Evolutionary conservation across 1,140 invertebrate species (phyloP).

Genomic region (Aphelenchoides fujianensis): DNA sequence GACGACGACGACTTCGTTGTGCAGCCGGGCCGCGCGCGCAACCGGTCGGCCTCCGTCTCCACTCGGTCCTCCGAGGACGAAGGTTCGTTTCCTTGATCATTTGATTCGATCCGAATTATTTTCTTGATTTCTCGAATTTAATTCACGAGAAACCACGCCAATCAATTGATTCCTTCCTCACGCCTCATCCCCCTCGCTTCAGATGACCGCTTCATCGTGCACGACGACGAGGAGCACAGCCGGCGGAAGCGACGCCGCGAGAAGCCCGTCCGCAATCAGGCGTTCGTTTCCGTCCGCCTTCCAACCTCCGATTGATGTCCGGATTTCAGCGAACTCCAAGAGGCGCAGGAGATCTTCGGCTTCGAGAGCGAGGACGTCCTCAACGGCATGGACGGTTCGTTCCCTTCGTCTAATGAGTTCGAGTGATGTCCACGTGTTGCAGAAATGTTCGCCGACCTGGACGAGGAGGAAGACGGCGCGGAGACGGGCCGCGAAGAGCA

Average conservation of each 20-base stretch:
- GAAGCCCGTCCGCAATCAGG: neutral
- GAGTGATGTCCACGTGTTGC: neutral
- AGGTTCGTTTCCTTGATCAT: neutral
- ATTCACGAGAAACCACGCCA: too few relatives aligned
- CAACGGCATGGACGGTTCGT: slow-evolving; percentile 67
- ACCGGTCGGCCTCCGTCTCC: slow-evolving; percentile 17
- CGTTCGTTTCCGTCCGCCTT: slow-evolving; percentile 14
- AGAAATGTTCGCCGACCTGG: slow-evolving; percentile 21
- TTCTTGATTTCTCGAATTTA: too few relatives aligned
- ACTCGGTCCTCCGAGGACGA: slow-evolving; percentile 9
- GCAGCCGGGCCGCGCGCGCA: slow-evolving; percentile 61
- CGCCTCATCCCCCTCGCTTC: too few relatives aligned
- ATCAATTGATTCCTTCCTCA: too few relatives aligned
- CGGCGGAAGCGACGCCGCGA: slow-evolving; percentile 19
- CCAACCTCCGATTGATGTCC: slow-evolving; percentile 10
- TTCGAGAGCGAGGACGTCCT: slow-evolving; percentile 87
- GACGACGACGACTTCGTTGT: slow-evolving; percentile 57
- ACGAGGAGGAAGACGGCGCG: slow-evolving; percentile 65
- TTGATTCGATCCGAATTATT: neutral
- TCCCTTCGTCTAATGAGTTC: slow-evolving; percentile 14
- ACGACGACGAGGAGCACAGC: slow-evolving; percentile 38
- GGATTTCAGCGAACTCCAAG: slow-evolving; percentile 70
- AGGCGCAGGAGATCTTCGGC: slow-evolving; percentile 98
- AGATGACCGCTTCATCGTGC: slow-evolving; percentile 46
- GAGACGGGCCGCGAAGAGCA: slow-evolving; percentile 61